A percentile compares a stretch with the other conserved stretches of the same genome.
These are phyloP conservation scores for Phyllopteryx taeniolatus DNA, from an alignment of 2,113 vertebrate species.

Conservation along the genomic window DNA sequence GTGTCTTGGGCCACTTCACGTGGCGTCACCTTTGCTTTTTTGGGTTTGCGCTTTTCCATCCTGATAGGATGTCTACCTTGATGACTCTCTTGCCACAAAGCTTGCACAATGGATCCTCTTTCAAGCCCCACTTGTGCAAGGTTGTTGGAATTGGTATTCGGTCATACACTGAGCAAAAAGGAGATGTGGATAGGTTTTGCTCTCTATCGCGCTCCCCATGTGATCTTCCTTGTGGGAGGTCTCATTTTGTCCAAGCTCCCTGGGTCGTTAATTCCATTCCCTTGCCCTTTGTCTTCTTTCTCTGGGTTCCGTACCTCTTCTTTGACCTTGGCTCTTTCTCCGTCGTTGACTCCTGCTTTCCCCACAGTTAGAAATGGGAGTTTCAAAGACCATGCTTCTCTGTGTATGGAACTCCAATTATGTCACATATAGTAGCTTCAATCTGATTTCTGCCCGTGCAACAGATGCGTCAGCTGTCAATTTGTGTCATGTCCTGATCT, in stretches of 20 bases:
- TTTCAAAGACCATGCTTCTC: neutral
- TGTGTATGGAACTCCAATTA: neutral
- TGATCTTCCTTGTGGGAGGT: neutral
- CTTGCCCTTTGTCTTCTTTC: neutral
- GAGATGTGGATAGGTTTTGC: neutral
- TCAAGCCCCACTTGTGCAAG: neutral
- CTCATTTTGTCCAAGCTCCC: neutral
- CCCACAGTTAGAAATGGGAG: neutral
- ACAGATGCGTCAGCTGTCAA: neutral
- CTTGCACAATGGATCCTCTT: neutral
- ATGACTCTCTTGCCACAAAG: neutral
- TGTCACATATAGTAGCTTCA: neutral
- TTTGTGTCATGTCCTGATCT: neutral
- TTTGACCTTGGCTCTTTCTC: neutral
- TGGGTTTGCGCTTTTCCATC: neutral
- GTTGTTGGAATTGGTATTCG: neutral
- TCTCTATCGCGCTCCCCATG: neutral
- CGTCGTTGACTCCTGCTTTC: neutral
- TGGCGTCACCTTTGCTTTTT: neutral
- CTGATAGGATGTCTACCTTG: neutral
- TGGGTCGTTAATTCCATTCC: neutral
- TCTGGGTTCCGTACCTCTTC: neutral
- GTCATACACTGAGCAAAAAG: neutral
- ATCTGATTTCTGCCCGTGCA: neutral
- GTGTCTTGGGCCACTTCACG: neutral